Conservation (phyloP, 2,797 vertebrate genomes). For the Clarias platycephalus region DNA sequence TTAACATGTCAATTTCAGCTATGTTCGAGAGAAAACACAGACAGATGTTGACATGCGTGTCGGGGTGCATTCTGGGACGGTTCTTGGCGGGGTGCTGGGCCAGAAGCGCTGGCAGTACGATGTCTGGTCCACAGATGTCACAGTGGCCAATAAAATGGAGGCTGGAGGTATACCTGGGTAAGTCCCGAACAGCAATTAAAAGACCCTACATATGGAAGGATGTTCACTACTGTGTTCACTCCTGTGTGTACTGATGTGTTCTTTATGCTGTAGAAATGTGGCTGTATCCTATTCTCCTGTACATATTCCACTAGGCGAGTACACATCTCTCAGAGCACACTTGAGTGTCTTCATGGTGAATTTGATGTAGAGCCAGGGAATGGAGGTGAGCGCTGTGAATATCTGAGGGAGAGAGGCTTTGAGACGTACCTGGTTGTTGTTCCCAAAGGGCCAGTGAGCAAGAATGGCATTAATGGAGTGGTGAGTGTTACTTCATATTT, state of each 20-base stretch:
- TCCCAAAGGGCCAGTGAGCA: constrained; percentile 78
- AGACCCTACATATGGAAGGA: background rate
- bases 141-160: constrained; percentile 96
- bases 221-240: background rate
- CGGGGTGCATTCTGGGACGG: constrained; percentile 89
- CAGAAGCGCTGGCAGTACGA: constrained; percentile 97
- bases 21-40: constrained; percentile 91
- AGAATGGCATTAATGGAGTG: constrained; percentile 83
- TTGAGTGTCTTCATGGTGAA: constrained; percentile 90
- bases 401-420: constrained; percentile 87
- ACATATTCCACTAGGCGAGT: constrained; percentile 76
- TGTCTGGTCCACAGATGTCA: constrained; percentile 94
- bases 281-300: background rate
- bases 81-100: constrained; percentile 89
- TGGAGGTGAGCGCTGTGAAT: constrained; percentile 86
- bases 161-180: constrained; percentile 92
- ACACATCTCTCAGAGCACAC: constrained; percentile 91
- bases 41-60: constrained; percentile 95
- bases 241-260: too few relatives aligned
- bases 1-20: constrained; percentile 67
- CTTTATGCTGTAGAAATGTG: background rate
- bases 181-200: constrained; percentile 22
- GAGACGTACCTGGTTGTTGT: constrained; percentile 86
- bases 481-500: constrained; percentile 70
- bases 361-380: constrained; percentile 89